Percentiles rank a stretch among this genome's conserved stretches.
These are phyloP conservation scores for Smutsia gigantea DNA, from an alignment of 2,797 vertebrate genomes.

Conservation along the genomic window DNA sequence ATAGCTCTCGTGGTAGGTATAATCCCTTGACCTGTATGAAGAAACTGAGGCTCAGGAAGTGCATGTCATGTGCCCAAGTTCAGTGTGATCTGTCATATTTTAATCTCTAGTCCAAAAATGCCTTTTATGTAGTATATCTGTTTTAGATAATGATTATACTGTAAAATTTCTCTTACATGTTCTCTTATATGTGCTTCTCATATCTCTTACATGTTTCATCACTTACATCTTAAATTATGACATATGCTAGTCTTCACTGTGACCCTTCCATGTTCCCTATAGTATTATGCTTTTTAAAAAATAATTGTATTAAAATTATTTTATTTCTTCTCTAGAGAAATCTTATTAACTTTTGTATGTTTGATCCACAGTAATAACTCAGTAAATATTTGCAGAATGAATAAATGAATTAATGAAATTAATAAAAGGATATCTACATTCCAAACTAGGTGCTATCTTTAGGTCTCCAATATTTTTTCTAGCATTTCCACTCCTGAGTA, in stretches of 20 bases:
- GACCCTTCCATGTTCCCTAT: not conserved
- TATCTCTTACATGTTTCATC: too few species aligned
- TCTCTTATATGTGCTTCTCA: not conserved
- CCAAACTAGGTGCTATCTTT: not conserved
- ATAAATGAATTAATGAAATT: constrained; percentile 9
- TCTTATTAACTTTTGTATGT: not conserved
- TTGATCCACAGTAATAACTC: not conserved
- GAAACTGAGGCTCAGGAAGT: not conserved
- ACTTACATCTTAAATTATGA: not conserved
- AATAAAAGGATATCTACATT: not conserved
- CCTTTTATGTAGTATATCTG: not conserved
- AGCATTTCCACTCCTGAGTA: too few species aligned
- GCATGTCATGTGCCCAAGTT: not conserved
- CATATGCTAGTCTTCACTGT: not conserved
- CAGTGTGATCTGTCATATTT: not conserved
- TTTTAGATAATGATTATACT: not conserved
- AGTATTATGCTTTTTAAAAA: not conserved
- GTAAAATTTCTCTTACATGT: not conserved
- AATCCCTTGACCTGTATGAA: too few species aligned
- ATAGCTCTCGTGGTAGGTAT: not conserved
- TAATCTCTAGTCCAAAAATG: not conserved
- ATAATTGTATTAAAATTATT: not conserved
- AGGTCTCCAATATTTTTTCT: too few species aligned
- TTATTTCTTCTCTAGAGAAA: not conserved
- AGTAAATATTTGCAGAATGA: not conserved